Base-by-base conservation (phyloP, 2,113 vertebrate genomes). In the Lepisosteus osseus region DNA sequence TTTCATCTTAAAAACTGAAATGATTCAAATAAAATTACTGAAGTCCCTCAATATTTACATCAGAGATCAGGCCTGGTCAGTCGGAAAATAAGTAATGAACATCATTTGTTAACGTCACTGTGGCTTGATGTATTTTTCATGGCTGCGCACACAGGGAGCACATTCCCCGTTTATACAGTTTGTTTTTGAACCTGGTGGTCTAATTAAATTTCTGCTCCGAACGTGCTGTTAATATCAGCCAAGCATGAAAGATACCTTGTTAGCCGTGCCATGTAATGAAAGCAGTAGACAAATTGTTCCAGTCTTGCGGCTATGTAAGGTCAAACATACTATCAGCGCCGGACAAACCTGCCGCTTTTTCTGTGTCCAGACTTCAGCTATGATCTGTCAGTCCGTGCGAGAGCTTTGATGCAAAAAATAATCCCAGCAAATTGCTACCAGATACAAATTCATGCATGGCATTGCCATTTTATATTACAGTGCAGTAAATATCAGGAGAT, bases 191-290 rank as follows among this genome's bases (percentile, higher is more conserved):
- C 79, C 77, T 78, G 76, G 75, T 88, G 85, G 84, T 90, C 85
- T 90, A 93, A 95, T 95, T 93, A 91, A 85, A 92, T 90, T 81
- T 83, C 78, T 82, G 3, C 75, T 86, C 76, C 77, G 79, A 80
- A 82, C 84, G 82, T 85, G 76, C 83, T 57, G 77, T 91, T 91
- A 91, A 86, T 86, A 85, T 81, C 77, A 84, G 84, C 67, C 73
- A 82, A 79, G 80, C 76, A 0, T 85, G 83, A 83, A 83, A 74
- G 82, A 78, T 82, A 78, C 81, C 87, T 87, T 81, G 79, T 87
- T 90, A 85, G 85, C 82, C 74, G 78, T 74, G 43, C 45, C 77
- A 29, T 29, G 74, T 84, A 85, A 92, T 90, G 59, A 82, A 86
- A 81, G 75, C 13, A 68, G 68, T 71, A 13, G 67, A 74, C 59